A percentile compares a stretch with the other conserved stretches of the same genome.
These are phyloP conservation scores for Urocitellus parryii DNA, from an alignment of 2,113 vertebrate species.

Conservation along the genomic window DNA sequence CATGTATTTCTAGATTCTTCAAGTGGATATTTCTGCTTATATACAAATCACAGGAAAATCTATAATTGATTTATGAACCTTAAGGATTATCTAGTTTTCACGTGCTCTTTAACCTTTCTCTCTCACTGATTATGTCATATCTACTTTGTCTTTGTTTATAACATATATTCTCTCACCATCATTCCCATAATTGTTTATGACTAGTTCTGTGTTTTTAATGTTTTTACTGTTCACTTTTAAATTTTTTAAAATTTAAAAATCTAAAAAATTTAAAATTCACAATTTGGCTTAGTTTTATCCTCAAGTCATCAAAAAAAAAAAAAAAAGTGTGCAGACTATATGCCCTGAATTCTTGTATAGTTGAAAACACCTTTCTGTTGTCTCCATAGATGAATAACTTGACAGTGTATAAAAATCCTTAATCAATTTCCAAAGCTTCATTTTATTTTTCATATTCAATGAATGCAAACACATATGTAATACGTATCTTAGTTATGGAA, in stretches of 20 bases:
- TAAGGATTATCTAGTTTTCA: background rate
- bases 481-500: background rate
- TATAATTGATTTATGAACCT: background rate
- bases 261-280: background rate
- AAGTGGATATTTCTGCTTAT: background rate
- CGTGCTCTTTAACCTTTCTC: background rate
- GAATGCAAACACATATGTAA: background rate
- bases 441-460: conserved; percentile 39
- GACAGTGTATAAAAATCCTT: background rate
- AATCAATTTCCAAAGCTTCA: background rate
- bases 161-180: background rate
- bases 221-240: background rate
- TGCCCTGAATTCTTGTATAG: background rate
- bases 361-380: background rate
- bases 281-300: background rate
- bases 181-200: background rate
- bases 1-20: background rate
- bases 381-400: background rate
- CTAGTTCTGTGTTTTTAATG: background rate
- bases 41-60: background rate
- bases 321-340: background rate
- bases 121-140: background rate
- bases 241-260: background rate
- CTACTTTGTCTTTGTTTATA: background rate
- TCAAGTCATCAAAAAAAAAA: background rate